Percentiles rank a stretch among this genome's conserved stretches.
phyloP scores from a whole-genome alignment of 2,113 vertebrate species.

The Neofelis nebulosa region DNA sequence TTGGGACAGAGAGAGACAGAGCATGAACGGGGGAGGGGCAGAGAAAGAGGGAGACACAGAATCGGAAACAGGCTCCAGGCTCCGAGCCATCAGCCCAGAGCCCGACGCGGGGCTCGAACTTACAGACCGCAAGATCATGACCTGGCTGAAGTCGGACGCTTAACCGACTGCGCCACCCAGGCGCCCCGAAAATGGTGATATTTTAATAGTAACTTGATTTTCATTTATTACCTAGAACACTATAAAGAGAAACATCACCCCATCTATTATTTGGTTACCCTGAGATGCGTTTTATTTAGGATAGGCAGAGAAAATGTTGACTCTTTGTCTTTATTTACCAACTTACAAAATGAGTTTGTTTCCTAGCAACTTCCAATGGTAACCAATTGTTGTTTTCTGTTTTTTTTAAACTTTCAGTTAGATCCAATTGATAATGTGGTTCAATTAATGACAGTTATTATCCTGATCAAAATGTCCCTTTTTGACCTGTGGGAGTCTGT shows the following conservation, averaged over 20 bases:
- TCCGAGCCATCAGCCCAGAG: too few species aligned
- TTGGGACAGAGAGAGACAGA: too few species aligned
- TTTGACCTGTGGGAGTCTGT: constrained; percentile 1
- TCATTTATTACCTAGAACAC: background rate
- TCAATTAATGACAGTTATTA: constrained; percentile 12
- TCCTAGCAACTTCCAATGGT: background rate
- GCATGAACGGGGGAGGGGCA: too few species aligned
- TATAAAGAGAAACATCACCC: background rate
- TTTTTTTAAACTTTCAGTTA: constrained; percentile 1
- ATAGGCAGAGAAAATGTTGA: background rate
- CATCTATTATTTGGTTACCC: background rate
- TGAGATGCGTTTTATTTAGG: constrained; percentile 32
- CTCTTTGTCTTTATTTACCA: background rate
- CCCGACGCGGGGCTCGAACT: too few species aligned
- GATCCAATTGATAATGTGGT: background rate
- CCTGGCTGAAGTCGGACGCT: too few species aligned
- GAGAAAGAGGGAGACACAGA: too few species aligned
- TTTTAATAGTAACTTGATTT: background rate
- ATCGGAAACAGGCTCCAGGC: too few species aligned
- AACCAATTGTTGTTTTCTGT: background rate
- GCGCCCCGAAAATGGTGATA: background rate
- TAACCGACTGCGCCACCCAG: too few species aligned
- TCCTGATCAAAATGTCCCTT: constrained; percentile 4
- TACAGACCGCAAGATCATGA: too few species aligned
- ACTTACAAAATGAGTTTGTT: background rate